Base-by-base conservation (phyloP, 2,113 vertebrate species). In the Ranitomeya variabilis region DNA sequence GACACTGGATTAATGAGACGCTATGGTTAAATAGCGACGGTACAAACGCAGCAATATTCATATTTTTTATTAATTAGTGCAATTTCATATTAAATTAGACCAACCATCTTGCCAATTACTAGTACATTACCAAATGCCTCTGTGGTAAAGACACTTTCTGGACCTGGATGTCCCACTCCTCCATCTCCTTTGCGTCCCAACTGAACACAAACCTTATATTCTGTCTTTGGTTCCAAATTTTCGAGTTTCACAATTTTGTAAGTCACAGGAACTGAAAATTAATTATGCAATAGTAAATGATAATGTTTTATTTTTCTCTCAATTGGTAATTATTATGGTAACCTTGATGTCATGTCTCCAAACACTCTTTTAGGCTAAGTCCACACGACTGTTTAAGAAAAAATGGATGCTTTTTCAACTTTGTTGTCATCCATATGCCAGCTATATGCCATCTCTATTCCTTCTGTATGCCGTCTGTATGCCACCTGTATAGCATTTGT, bases 151-250 rank as follows among this genome's bases (percentile, higher is more conserved):
- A 90, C 93, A 57, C 92, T 94, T 90, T 94, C 91, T 0, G 97
- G 97, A 52, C 97, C 96, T 57, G 95, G 95, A 15, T 95, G 93
- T 15, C 97, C 97, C 66, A 93, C 93, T 16, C 97, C 96, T 2
- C 95, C 95, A 26, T 94, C 93, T 62, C 97, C 97, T 66, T 77
- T 91, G 1, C 96, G 95, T 89, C 93, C 94, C 86, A 97, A 92
- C 92, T 95, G 96, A 89, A 97, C 95, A 83, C 93, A 96, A 54
- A 95, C 92, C n/a, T 93, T 94, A 21, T 97, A 97, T 1, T 95
- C 93, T 1, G 95, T 97, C 88, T 94, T 95, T 13, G 97, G 95
- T 85, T 95, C 94, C 91, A 97, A 90, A 80, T 94, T 92, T 57
- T 95, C 94, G 87, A 97, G 90, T 71, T 93, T 95, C 85, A 95